These are phyloP conservation scores for Anoplopoma fimbria DNA, from an alignment of 2,113 vertebrate species.

Conservation along the genomic window DNA sequence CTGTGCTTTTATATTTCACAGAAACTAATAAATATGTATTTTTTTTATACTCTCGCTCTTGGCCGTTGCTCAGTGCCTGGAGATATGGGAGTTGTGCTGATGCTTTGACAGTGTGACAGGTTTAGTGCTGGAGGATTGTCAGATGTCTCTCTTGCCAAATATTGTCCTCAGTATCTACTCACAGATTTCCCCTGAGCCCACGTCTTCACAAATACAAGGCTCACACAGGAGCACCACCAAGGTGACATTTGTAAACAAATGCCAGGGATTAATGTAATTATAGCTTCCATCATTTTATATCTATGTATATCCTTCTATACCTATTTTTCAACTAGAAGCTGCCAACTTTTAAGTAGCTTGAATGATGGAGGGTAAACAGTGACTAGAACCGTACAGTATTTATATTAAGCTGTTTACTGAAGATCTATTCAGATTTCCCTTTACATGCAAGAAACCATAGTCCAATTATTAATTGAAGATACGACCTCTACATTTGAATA, in stretches of 20 bases:
- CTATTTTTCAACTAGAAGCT: neutral
- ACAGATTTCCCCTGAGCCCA: conserved; percentile 61
- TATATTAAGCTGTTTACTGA: neutral
- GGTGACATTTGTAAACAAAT: conserved; percentile 69
- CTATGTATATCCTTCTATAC: neutral
- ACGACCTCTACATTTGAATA: neutral
- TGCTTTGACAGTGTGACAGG: conserved; percentile 71
- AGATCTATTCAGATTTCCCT: neutral
- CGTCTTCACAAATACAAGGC: conserved; percentile 55
- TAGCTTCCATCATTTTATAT: conserved; percentile 28
- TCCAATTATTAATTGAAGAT: neutral
- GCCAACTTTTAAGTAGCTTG: neutral
- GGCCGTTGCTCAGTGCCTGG: conserved; percentile 34
- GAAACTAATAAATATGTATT: conserved; percentile 63
- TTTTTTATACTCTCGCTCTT: conserved; percentile 39
- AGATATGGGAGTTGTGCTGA: conserved; percentile 56
- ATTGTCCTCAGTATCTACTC: conserved; percentile 57
- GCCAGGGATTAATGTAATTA: conserved; percentile 55
- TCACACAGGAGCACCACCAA: conserved; percentile 55
- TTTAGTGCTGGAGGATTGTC: conserved; percentile 73
- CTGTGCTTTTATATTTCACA: conserved; percentile 41
- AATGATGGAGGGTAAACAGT: neutral
- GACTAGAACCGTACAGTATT: neutral
- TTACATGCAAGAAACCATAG: neutral
- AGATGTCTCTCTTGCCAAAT: conserved; percentile 69